Evolutionary conservation across 2,113 vertebrate species (phyloP).

Genomic region (Sinocyclocheilus rhinocerous): DNA sequence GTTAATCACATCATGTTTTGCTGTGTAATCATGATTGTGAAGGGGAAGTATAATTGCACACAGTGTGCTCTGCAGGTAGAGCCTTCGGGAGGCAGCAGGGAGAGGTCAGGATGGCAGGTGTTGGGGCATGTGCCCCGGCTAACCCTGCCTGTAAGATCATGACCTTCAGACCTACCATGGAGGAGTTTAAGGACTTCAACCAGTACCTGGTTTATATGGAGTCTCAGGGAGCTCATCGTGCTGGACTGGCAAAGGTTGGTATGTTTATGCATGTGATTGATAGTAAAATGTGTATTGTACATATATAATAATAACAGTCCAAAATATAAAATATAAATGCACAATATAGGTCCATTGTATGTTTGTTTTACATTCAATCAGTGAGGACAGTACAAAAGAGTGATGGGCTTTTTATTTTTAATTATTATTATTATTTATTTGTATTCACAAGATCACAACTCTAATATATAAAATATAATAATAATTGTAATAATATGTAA

Average conservation of each 20-base stretch:
- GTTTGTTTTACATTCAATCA: no score
- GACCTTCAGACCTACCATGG: slow-evolving; percentile 93
- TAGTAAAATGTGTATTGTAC: background rate
- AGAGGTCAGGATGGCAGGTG: slow-evolving; percentile 81
- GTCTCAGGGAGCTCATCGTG: slow-evolving; percentile 92
- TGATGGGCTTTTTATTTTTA: no score
- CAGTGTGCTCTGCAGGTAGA: background rate
- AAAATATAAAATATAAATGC: background rate
- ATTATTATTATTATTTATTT: no score
- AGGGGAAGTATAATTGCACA: background rate
- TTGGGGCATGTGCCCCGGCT: slow-evolving; percentile 75
- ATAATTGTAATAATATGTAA: background rate
- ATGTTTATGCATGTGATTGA: background rate
- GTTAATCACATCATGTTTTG: background rate
- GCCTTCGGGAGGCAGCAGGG: slow-evolving; percentile 51
- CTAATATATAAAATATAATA: background rate
- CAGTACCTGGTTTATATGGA: slow-evolving; percentile 93
- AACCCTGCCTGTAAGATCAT: slow-evolving; percentile 96
- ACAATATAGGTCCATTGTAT: no score
- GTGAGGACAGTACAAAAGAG: no score
- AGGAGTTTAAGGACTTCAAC: slow-evolving; percentile 93
- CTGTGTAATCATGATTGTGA: background rate
- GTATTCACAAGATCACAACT: background rate
- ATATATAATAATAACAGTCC: background rate
- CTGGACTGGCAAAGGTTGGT: slow-evolving; percentile 91